These are phyloP conservation scores for Stomatorhinus ivindoensis DNA, from an alignment of 2,113 vertebrate genomes.

Conservation along the genomic window DNA sequence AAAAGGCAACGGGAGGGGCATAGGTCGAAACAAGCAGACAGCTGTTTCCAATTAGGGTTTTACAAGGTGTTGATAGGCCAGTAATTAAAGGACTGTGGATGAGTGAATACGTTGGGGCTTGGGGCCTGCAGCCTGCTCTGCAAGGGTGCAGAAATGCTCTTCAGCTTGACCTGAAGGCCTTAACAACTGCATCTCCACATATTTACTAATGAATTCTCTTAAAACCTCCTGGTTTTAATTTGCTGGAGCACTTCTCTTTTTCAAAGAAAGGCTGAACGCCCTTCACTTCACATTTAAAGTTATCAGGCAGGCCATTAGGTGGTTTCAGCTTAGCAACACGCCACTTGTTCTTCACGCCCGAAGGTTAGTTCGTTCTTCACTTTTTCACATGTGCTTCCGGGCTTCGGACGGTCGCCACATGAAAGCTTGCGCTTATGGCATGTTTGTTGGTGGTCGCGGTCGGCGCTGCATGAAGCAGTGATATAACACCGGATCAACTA, in stretches of 20 bases:
- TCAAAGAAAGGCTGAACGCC: not conserved
- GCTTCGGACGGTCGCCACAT: not conserved
- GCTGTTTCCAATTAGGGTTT: conserved; percentile 63
- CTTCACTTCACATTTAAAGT: not conserved
- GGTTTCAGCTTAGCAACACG: not conserved
- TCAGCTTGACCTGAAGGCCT: not conserved
- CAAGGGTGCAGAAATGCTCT: not conserved
- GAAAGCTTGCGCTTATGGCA: not conserved
- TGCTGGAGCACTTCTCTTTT: not conserved
- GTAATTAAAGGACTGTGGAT: conserved; percentile 64
- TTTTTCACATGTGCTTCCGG: no score
- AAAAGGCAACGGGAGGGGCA: conserved; percentile 34
- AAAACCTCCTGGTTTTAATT: not conserved
- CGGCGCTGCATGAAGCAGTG: not conserved
- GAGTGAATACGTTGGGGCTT: conserved; percentile 56
- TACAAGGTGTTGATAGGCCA: conserved; percentile 59
- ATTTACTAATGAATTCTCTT: not conserved
- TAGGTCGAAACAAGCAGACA: conserved; percentile 53
- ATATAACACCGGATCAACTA: not conserved
- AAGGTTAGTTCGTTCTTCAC: not conserved
- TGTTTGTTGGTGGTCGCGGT: not conserved
- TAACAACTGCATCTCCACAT: not conserved
- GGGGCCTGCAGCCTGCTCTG: conserved; percentile 38
- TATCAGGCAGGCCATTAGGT: not conserved
- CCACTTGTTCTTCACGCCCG: not conserved